Conservation (phyloP, 2,113 vertebrate species). For the Sinosuthora webbiana region DNA sequence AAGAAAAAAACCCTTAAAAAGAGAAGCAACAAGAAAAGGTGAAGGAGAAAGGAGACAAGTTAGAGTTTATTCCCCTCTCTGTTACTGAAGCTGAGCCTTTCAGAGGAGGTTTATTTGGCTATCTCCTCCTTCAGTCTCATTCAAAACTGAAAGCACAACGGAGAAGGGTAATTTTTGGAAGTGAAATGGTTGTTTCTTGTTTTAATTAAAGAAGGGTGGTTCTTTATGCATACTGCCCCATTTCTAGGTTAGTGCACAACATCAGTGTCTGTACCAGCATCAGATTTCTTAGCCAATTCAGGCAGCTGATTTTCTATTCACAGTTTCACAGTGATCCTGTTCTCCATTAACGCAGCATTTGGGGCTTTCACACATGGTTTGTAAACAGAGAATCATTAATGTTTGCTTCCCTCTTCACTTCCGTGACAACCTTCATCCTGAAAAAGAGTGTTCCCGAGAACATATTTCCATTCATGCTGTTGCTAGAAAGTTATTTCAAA, state of each 20-base stretch:
- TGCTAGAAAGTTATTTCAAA: slow-evolving; percentile 6
- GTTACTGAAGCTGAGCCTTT: background rate
- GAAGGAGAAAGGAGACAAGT: background rate
- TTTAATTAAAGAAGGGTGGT: background rate
- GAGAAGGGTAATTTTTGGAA: background rate
- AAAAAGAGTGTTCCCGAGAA: background rate
- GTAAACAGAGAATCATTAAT: background rate
- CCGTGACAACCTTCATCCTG: background rate
- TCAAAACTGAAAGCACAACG: background rate
- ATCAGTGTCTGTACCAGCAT: background rate
- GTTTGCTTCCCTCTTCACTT: background rate
- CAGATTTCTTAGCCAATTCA: background rate
- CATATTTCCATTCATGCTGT: background rate
- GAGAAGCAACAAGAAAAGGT: background rate
- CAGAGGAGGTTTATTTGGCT: background rate
- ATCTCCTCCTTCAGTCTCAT: background rate
- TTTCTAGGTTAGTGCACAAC: background rate
- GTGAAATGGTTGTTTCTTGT: background rate
- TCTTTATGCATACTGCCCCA: background rate
- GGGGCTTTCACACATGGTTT: background rate
- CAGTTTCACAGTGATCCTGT: background rate
- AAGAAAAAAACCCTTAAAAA: background rate
- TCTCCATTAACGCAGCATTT: background rate
- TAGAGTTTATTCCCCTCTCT: background rate
- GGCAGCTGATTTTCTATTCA: background rate